These are phyloP conservation scores for Bellardia pandia DNA, from an alignment of 2,888 invertebrate genomes.

Conservation along the genomic window DNA sequence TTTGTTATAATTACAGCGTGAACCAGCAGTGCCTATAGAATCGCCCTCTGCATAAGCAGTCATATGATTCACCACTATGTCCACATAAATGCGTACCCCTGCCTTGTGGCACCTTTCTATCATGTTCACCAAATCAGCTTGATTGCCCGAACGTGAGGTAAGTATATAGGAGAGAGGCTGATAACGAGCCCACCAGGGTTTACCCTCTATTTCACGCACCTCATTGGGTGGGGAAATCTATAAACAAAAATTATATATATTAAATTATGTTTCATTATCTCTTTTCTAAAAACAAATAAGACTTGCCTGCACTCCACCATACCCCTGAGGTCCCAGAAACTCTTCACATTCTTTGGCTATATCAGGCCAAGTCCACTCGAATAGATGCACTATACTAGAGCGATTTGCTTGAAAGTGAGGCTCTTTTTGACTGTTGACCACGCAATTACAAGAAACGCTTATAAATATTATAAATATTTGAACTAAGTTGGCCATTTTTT, in stretches of 20 bases:
- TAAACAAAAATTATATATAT: no score
- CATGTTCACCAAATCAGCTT: conserved; percentile 85
- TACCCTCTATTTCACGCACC: conserved; percentile 86
- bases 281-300: conserved; percentile 71
- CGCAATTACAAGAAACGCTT: neutral
- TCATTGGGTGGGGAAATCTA: conserved; percentile 89
- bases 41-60: conserved; percentile 84
- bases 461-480: conserved; percentile 12
- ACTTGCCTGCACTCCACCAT: conserved; percentile 88
- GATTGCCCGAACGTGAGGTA: conserved; percentile 89
- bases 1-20: conserved; percentile 82
- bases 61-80: conserved; percentile 94
- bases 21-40: conserved; percentile 85
- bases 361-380: conserved; percentile 92
- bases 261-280: no score
- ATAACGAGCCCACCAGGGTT: conserved; percentile 94
- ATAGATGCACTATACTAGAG: conserved; percentile 88
- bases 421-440: conserved; percentile 52
- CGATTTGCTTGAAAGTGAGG: conserved; percentile 83
- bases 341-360: conserved; percentile 91
- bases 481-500: neutral
- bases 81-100: conserved; percentile 92
- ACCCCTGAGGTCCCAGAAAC: conserved; percentile 89
- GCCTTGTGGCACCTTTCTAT: conserved; percentile 89
- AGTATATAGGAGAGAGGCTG: conserved; percentile 92